Percentiles rank a stretch among this genome's conserved stretches.
phyloP scores from a whole-genome alignment of 30 jellyfish, hydroid and myxozoan genomes.

The Pseudorhiza aurosa region DNA sequence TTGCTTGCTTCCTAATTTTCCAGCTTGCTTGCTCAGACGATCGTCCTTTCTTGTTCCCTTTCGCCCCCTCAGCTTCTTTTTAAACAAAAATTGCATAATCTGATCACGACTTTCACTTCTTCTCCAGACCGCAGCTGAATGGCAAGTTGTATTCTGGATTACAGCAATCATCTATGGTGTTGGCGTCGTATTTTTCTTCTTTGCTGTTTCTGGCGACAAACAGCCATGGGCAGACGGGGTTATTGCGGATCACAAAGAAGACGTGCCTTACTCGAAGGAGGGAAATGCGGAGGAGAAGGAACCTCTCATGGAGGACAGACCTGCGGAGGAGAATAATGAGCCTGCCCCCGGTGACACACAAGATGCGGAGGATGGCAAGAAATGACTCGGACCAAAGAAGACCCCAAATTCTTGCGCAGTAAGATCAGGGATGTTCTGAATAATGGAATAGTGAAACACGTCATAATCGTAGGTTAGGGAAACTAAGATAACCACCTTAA shows the following conservation, averaged over 20 bases:
- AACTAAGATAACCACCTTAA: too few species aligned
- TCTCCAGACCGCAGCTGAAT: conserved; percentile 97
- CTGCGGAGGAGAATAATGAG: conserved; percentile 9
- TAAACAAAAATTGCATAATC: too few species aligned
- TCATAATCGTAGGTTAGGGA: neutral
- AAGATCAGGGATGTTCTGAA: conserved; percentile 78
- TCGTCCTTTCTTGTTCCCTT: too few species aligned
- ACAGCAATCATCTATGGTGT: conserved; percentile 90
- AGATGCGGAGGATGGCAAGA: conserved; percentile 16
- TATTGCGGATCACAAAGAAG: conserved; percentile 59
- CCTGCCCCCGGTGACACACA: conserved; percentile 26
- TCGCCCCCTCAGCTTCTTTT: too few species aligned
- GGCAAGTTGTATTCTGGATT: conserved; percentile 99
- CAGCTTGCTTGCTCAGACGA: too few species aligned
- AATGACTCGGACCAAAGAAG: conserved; percentile 28
- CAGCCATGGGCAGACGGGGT: conserved; percentile 99
- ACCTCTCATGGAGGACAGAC: conserved; percentile 48
- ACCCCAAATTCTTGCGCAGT: conserved; percentile 65
- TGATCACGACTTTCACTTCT: too few species aligned
- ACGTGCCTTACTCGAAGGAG: conserved; percentile 56
- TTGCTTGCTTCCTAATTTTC: too few species aligned
- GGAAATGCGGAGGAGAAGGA: conserved; percentile 60
- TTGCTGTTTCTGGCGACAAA: conserved; percentile 96
- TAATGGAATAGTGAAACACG: neutral
- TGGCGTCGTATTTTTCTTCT: conserved; percentile 94